Percentiles rank a stretch among this genome's conserved stretches.
phyloP scores from a whole-genome alignment of 2,888 invertebrate genomes.

The Drosophila affinis region DNA sequence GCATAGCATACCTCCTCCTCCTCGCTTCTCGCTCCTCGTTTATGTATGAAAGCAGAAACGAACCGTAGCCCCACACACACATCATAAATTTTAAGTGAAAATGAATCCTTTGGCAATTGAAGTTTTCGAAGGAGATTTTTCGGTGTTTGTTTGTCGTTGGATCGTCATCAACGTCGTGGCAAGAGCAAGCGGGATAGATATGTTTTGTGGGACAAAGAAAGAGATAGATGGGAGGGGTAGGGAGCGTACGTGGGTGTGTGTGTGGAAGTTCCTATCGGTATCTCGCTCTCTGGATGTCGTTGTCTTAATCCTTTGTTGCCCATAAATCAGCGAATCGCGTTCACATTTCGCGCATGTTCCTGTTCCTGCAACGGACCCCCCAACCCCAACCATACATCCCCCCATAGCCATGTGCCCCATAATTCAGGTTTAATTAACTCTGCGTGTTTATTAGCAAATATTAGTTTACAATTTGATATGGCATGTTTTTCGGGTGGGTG shows the following conservation, averaged over 20 bases:
- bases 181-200: conserved; percentile 26
- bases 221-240: conserved; percentile 18
- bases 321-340: conserved; percentile 81
- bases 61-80: conserved; percentile 43
- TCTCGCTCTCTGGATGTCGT: conserved; percentile 47
- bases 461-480: conserved; percentile 80
- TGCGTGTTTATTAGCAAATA: conserved; percentile 81
- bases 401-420: conserved; percentile 59
- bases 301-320: conserved; percentile 76
- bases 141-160: conserved; percentile 48
- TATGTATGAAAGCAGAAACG: background rate
- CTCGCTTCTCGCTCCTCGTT: background rate
- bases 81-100: conserved; percentile 77
- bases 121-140: conserved; percentile 70
- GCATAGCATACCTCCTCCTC: conserved; percentile 16
- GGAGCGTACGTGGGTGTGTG: conserved; percentile 20
- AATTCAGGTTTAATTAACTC: conserved; percentile 82
- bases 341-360: conserved; percentile 65
- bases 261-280: conserved; percentile 54
- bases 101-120: conserved; percentile 81
- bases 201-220: conserved; percentile 3
- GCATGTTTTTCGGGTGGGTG: conserved; percentile 46
- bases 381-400: too few species aligned
- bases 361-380: conserved; percentile 42
- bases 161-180: conserved; percentile 68